Evolutionary conservation across 35 echinoderm and acorn worm species (phyloP), one percentile per base, ranked within the genome.

Genomic region (Antedon bifida): DNA sequence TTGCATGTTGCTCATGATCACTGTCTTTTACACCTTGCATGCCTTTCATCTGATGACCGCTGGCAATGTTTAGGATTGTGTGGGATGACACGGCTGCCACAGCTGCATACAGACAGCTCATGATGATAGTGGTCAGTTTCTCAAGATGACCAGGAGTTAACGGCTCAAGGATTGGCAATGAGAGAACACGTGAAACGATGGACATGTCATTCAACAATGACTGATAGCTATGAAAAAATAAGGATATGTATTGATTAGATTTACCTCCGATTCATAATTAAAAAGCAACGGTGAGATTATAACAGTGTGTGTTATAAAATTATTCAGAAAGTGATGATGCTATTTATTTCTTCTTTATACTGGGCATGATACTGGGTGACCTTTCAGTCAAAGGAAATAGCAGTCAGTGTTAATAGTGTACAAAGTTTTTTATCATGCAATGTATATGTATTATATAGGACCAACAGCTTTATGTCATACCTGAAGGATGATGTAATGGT

Each of bases 171-270:
- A 91, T 99, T 19, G 95, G 95, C 28, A 99, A 86, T 78, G 89
- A 82, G 0, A 99, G 88, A 46, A 90, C 91, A 8, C 90, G 88
- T 75, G 89, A 90, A 12, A 99, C 95, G 35, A 99, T 99, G 39
- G 83, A 90, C 88, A 99, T 99, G 82, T 92, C 95, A 85, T 99
- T 99, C 7, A 92, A 82, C 13, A 99, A 82, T 1, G 95, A 99
- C 29, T 91, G 91, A 42, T 92, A 99, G 79, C 95, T 99, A 83
- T 14, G 51, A 83, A 35, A 36, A 74, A 51, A 44, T 36, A 55
- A 78, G 74, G 26, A 73, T 0, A 74, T 42, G 5, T 7, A 7
- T 42, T 7, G 4, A 42, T 7, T 42, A 13, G 4, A 42, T 42
- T 42, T 42, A 42, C 13, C 38, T 42, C 13, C 13, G n/a, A n/a